phyloP scores from a whole-genome alignment of 2,113 vertebrate genomes.

The Theristicus caerulescens region DNA sequence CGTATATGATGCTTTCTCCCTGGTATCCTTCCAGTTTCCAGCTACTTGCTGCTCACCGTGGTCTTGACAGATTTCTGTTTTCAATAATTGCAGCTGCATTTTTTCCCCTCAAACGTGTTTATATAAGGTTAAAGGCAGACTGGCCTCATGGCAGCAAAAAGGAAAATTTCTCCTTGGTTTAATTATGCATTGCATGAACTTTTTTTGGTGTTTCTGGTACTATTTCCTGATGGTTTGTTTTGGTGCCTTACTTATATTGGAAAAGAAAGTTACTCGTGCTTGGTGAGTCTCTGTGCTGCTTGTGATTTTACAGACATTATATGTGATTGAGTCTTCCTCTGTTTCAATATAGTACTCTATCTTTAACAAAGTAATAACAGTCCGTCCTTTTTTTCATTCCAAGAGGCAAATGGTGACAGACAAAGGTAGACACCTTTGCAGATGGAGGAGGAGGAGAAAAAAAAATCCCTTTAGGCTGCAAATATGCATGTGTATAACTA shows the following conservation, averaged over 20 bases:
- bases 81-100: neutral
- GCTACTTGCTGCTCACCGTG: neutral
- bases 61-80: neutral
- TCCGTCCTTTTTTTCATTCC: neutral
- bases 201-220: neutral
- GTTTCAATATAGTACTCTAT: neutral
- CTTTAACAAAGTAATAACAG: neutral
- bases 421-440: neutral
- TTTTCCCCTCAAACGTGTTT: neutral
- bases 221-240: neutral
- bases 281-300: neutral
- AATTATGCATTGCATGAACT: no score
- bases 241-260: neutral
- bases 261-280: neutral
- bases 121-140: neutral
- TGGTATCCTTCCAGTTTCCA: neutral
- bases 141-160: neutral
- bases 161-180: neutral
- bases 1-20: accelerated
- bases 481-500: neutral
- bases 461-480: neutral
- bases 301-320: neutral
- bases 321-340: neutral
- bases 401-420: neutral
- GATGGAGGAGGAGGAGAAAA: neutral